Evolutionary conservation across 2,113 vertebrate species (phyloP).

Genomic region (Melanerpes aurifrons): DNA sequence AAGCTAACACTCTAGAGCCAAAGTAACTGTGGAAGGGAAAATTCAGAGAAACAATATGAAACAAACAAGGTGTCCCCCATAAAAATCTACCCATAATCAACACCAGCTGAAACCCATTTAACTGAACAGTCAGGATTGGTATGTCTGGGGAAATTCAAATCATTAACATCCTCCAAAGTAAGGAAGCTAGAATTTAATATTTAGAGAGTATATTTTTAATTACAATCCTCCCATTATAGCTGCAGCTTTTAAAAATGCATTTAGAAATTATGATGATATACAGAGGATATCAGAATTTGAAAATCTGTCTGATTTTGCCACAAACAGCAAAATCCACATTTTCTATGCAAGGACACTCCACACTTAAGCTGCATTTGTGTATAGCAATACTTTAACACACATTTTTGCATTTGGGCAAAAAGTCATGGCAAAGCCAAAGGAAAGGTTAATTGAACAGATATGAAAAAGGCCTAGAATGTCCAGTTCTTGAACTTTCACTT

Average conservation of each 20-base stretch:
- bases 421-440: background rate
- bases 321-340: background rate
- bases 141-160: conserved; percentile 62
- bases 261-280: conserved; percentile 44
- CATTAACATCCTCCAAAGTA: conserved; percentile 68
- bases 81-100: conserved; percentile 35
- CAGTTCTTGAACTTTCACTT: background rate
- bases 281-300: background rate
- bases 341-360: background rate
- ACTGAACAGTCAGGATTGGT: conserved; percentile 49
- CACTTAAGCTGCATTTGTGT: background rate
- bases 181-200: conserved; percentile 63
- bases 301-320: background rate
- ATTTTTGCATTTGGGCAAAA: background rate
- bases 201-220: conserved; percentile 61
- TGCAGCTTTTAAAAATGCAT: conserved; percentile 49
- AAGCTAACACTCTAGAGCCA: background rate
- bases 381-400: background rate
- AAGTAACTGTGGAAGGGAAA: background rate
- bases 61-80: background rate
- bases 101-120: conserved; percentile 62
- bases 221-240: conserved; percentile 54
- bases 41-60: background rate
- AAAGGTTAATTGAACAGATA: background rate
- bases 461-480: background rate